A percentile compares a stretch with the other conserved stretches of the same genome.
These are phyloP conservation scores for Stigmatopora nigra DNA, from an alignment of 2,113 vertebrate genomes.

Conservation along the genomic window DNA sequence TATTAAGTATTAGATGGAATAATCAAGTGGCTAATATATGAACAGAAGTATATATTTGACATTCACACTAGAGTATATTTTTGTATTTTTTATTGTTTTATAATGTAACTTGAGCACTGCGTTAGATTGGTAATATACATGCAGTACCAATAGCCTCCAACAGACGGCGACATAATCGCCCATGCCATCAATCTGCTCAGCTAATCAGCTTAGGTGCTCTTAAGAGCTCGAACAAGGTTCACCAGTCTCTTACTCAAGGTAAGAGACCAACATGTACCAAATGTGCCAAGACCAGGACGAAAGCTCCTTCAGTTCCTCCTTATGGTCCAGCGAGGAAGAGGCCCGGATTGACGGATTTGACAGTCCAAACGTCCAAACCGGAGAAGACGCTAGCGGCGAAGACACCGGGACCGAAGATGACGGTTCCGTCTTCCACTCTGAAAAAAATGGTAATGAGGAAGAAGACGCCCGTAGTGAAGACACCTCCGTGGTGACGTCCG, in stretches of 20 bases:
- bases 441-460: not conserved
- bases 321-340: slow-evolving; percentile 58
- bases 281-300: slow-evolving; percentile 31
- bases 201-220: slow-evolving; percentile 59
- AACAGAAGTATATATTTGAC: not conserved
- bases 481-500: slow-evolving; percentile 55
- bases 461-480: slow-evolving; percentile 5
- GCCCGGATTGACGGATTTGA: not conserved
- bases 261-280: slow-evolving; percentile 47
- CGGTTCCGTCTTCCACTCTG: no score
- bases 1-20: not conserved
- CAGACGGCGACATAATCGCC: slow-evolving; percentile 8
- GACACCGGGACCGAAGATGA: not conserved
- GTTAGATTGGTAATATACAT: not conserved
- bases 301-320: slow-evolving; percentile 53
- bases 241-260: slow-evolving; percentile 2
- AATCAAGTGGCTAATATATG: not conserved
- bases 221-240: slow-evolving; percentile 20
- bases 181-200: not conserved
- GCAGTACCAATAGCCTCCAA: slow-evolving; percentile 11
- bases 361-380: not conserved
- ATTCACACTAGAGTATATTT: not conserved
- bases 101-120: no score
- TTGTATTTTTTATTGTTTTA: no score
- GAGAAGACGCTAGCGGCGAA: slow-evolving; percentile 9